Evolutionary conservation across 2,797 vertebrate species (phyloP).

Genomic region (Enteromius radiatus): DNA sequence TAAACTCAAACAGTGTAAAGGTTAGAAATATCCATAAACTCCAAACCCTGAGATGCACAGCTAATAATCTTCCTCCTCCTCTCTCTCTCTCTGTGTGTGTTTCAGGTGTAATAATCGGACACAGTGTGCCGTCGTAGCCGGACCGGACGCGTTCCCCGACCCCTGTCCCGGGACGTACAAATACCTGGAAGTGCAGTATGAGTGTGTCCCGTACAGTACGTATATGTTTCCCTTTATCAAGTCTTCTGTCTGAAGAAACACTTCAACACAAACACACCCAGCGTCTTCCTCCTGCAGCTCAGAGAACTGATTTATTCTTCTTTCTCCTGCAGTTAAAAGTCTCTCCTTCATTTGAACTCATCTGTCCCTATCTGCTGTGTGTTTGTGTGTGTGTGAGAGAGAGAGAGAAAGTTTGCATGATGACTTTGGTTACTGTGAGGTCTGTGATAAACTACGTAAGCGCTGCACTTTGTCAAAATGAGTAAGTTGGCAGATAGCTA

Average conservation of each 20-base stretch:
- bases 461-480: conserved; percentile 55
- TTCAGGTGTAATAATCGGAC: conserved; percentile 97
- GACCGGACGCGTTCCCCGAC: conserved; percentile 96
- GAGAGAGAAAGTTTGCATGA: conserved; percentile 26
- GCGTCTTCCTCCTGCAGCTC: background rate
- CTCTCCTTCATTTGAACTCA: conserved; percentile 49
- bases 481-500: conserved; percentile 59
- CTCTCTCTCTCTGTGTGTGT: conserved; percentile 48
- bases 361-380: conserved; percentile 22
- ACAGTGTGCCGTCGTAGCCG: conserved; percentile 94
- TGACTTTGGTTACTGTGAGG: conserved; percentile 36
- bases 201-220: conserved; percentile 99
- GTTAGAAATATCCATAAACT: background rate
- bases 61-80: background rate
- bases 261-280: conserved; percentile 5
- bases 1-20: background rate
- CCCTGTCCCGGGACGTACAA: conserved; percentile 98
- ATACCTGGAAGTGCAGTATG: conserved; percentile 97
- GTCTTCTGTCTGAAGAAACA: background rate
- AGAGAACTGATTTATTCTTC: conserved; percentile 22
- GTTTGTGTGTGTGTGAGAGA: conserved; percentile 17
- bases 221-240: conserved; percentile 65
- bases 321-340: conserved; percentile 46
- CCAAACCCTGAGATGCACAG: background rate
- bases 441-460: conserved; percentile 56